phyloP scores from a whole-genome alignment of 2,113 vertebrate genomes.

The Andinoacara biseriatus region DNA sequence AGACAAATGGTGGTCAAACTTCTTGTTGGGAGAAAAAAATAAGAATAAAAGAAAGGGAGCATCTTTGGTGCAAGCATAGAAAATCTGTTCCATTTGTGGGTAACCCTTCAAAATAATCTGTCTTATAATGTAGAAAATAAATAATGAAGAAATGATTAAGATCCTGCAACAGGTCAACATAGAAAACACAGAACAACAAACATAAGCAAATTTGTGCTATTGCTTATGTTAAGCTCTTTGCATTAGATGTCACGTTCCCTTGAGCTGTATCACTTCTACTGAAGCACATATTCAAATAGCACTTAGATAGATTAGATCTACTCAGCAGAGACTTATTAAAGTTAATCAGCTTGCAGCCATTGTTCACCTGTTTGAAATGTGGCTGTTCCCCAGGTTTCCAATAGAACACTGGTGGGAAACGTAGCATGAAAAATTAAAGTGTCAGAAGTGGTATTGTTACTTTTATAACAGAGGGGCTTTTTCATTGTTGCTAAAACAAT shows the following conservation, averaged over 20 bases:
- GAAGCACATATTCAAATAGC: background rate
- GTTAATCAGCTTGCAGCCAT: background rate
- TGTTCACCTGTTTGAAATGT: background rate
- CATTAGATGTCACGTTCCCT: background rate
- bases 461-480: background rate
- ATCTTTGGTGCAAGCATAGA: background rate
- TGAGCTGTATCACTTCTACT: background rate
- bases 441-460: slow-evolving; percentile 17
- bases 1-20: background rate
- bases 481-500: background rate
- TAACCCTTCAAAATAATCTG: background rate
- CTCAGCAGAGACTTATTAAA: background rate
- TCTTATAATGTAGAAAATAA: too few relatives aligned
- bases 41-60: background rate
- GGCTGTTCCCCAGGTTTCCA: background rate
- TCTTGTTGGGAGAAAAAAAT: background rate
- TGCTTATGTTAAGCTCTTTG: background rate
- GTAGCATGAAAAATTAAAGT: background rate
- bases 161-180: background rate
- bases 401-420: background rate
- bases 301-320: background rate
- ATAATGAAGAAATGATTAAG: background rate
- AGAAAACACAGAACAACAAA: background rate
- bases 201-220: background rate
- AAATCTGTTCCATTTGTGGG: background rate